Conservation (phyloP, 2,113 vertebrate genomes). For the Ahaetulla prasina region DNA sequence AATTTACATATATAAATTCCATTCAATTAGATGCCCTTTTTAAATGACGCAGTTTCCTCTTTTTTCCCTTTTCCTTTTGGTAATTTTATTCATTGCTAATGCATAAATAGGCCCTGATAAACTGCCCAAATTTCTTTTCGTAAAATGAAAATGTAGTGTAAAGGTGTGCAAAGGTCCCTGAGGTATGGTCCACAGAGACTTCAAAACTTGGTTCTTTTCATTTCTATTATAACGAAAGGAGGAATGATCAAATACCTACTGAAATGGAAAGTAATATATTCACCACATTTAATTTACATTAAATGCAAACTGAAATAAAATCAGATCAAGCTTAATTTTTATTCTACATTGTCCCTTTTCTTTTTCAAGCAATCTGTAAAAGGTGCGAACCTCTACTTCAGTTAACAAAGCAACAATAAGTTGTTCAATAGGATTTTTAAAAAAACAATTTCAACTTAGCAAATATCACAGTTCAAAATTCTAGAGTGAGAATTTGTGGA, state of each 20-base stretch:
- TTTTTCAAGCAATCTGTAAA: neutral
- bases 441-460: neutral
- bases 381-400: neutral
- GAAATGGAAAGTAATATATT: neutral
- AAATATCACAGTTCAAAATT: neutral
- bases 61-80: neutral
- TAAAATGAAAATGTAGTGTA: neutral
- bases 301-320: neutral
- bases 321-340: neutral
- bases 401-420: neutral
- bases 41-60: neutral
- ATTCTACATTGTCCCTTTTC: neutral
- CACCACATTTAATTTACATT: neutral
- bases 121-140: neutral
- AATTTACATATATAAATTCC: neutral
- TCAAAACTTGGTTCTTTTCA: neutral
- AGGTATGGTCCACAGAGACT: neutral
- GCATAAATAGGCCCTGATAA: neutral
- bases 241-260: neutral
- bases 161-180: neutral
- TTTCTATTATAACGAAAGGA: neutral
- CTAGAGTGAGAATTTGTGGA: neutral
- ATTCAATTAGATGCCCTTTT: neutral
- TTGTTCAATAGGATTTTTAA: neutral
- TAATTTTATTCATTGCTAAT: neutral